Percentiles rank a stretch among this genome's conserved stretches.
Evolutionary conservation across 2,113 vertebrate species (phyloP).

Genomic region (Salvelinus namaycush): DNA sequence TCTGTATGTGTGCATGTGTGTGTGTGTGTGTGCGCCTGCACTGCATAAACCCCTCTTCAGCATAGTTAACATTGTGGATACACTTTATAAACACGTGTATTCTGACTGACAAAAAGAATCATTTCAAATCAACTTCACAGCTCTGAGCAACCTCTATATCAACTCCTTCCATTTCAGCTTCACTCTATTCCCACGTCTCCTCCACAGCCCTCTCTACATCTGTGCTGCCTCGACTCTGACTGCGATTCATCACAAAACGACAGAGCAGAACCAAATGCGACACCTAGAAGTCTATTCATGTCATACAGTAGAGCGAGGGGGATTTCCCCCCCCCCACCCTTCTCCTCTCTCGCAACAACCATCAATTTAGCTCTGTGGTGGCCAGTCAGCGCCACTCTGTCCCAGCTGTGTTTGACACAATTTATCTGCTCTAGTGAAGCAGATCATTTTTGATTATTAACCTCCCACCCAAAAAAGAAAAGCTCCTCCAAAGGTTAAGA

Average conservation of each 20-base stretch:
- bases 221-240: slow-evolving; percentile 50
- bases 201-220: slow-evolving; percentile 54
- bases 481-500: slow-evolving; percentile 60
- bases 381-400: slow-evolving; percentile 62
- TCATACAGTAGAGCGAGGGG: slow-evolving; percentile 67
- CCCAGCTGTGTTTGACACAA: slow-evolving; percentile 67
- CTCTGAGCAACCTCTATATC: slow-evolving; percentile 19
- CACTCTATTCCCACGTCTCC: slow-evolving; percentile 12
- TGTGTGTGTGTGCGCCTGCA: too few species aligned
- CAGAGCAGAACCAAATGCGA: slow-evolving; percentile 51
- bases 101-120: background rate
- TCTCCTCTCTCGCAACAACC: slow-evolving; percentile 60
- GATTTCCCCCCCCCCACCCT: slow-evolving; percentile 48
- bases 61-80: too few species aligned
- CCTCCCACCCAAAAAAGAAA: slow-evolving; percentile 55
- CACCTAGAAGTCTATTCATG: slow-evolving; percentile 79
- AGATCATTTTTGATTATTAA: slow-evolving; percentile 78
- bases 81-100: background rate
- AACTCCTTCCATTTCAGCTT: slow-evolving; percentile 12
- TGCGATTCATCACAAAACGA: slow-evolving; percentile 61
- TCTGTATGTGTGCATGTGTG: background rate
- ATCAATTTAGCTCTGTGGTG: slow-evolving; percentile 69
- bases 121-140: slow-evolving; percentile 21
- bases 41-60: too few species aligned
- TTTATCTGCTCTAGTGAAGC: slow-evolving; percentile 73